Conservation (phyloP, 2,888 invertebrate species). For the Chloromyia formosa region DNA sequence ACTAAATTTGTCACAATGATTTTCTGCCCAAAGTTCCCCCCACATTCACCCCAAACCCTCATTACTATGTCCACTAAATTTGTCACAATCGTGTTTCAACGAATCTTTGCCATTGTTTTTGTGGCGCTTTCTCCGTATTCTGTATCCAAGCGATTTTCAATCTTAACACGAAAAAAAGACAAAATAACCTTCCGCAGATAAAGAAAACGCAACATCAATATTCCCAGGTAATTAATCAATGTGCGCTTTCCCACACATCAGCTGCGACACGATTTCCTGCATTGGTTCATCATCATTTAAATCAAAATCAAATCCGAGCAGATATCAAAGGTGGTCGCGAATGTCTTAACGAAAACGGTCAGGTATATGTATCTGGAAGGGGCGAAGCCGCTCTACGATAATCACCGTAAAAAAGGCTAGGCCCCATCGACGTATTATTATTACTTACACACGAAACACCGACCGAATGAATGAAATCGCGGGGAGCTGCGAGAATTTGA, state of each 20-base stretch:
- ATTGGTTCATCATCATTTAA: constrained; percentile 35
- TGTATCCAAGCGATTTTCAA: constrained; percentile 31
- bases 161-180: constrained; percentile 14
- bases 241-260: constrained; percentile 44
- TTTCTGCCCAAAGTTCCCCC: no score
- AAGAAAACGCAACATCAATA: constrained; percentile 26
- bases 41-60: no score
- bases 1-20: no score
- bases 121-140: neutral
- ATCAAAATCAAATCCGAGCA: constrained; percentile 31
- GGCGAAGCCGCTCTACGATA: constrained; percentile 20
- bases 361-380: neutral
- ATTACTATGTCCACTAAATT: constrained; percentile 16
- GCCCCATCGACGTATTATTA: neutral
- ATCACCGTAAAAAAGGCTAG: constrained; percentile 29
- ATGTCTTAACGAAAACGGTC: constrained; percentile 17
- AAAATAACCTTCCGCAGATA: constrained; percentile 16
- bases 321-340: constrained; percentile 34
- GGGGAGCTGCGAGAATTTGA: neutral
- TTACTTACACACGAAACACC: constrained; percentile 6
- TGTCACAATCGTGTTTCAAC: constrained; percentile 13
- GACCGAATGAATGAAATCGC: constrained; percentile 10
- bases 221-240: constrained; percentile 49
- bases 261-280: constrained; percentile 47
- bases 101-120: constrained; percentile 19